Evolutionary conservation across 2,113 vertebrate genomes (phyloP).

Genomic region (Monarcha castaneiventris): DNA sequence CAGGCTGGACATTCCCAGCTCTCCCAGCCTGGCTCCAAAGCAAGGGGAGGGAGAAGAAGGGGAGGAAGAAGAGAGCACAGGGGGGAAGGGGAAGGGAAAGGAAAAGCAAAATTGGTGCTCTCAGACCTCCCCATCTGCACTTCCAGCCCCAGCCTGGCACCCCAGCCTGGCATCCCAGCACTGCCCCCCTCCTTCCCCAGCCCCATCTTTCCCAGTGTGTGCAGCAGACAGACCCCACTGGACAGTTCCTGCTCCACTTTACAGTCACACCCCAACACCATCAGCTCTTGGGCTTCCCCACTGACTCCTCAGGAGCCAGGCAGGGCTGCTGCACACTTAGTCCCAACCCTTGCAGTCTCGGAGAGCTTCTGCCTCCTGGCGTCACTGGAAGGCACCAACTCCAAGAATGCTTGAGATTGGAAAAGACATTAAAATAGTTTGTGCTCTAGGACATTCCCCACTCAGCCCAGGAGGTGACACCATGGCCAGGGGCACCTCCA

Average conservation of each 20-base stretch:
- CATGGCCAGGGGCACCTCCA: neutral
- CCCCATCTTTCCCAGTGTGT: rapidly evolving
- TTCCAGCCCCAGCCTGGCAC: neutral
- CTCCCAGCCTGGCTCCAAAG: neutral
- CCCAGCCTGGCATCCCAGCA: neutral
- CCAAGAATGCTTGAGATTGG: neutral
- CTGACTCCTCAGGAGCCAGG: neutral
- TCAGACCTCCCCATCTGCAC: too few relatives aligned
- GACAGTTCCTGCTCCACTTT: neutral
- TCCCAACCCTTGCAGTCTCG: neutral
- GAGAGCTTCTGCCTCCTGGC: neutral
- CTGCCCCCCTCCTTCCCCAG: neutral
- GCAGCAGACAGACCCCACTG: neutral
- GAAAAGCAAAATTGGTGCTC: neutral
- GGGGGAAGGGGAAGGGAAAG: neutral
- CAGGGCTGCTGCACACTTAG: neutral
- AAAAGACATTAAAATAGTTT: neutral
- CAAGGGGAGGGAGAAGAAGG: neutral
- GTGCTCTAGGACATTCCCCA: neutral
- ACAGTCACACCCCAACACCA: neutral
- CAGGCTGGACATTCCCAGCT: too few relatives aligned
- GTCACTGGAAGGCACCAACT: neutral
- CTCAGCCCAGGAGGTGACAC: neutral
- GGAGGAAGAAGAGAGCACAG: neutral
- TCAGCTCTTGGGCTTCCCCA: too few relatives aligned